Base-by-base conservation (phyloP, 2,797 vertebrate genomes). In the Spea hammondii region DNA sequence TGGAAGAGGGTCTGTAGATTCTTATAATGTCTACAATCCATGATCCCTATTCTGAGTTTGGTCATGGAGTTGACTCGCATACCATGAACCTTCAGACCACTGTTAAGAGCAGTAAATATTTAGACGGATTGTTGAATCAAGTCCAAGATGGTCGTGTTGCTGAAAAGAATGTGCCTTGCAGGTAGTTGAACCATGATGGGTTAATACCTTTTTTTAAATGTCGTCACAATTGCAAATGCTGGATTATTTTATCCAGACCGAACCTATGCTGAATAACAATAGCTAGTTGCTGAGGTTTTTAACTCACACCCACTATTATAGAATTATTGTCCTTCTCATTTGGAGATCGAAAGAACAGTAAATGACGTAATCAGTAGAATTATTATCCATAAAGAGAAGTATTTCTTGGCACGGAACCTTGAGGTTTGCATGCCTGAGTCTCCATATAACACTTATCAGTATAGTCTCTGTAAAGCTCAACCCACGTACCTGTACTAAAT, bases 301-400 rank as follows among this genome's bases (percentile, higher is more conserved):
- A 8, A 71, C 49, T 70, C 55, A 70, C 57, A 17, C 76, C 76
- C 47, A 47, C 69, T 78, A 78, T 71, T 78, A 78, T 78, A 65
- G 59, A 65, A 46, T 10, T 45, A 45, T 14, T 60, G 54, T 11
- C 57, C 54, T 71, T 66, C n/a, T 59, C 55, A 12, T 13, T 12
- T 48, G 65, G 13, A 44, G 59, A 65, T 45, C 10, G 12, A 72
- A 13, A 70, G 8, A 45, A 47, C 68, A 78, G 62, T 48, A 14
- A 32, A 10, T 78, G 70, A 67, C 45, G 77, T 78, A 6, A 57
- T 49, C 54, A 66, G 65, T 17, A 65, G 57, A 66, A 59, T 32
- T 55, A 65, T 78, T n/a, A 57, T 68, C 51, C 55, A 59, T 14
- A 65, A 53, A 53, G 60, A 49, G 44, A 55, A 48, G 47, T 8